Evolutionary conservation across 2,113 vertebrate species (phyloP), one percentile per base, ranked within the genome.

Genomic region (Oenanthe oenanthe): DNA sequence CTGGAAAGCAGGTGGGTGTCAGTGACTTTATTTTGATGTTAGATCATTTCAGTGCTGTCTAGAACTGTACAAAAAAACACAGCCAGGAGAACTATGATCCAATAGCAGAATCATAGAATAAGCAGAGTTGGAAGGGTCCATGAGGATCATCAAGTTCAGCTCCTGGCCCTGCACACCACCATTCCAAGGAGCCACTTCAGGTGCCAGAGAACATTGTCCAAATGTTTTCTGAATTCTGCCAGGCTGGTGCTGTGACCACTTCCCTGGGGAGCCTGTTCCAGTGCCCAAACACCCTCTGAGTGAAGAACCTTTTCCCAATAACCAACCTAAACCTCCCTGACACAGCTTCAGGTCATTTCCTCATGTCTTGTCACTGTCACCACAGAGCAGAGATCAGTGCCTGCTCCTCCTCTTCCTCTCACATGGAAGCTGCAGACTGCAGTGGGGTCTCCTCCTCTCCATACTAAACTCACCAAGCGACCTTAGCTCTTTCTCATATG

Each of bases 141-240:
- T 17, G 1, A 60, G 22, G 36, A 51, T 43, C 17, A 57, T 10
- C 24, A 21, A 60, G 10, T 51, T 22, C 60, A 66, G 0, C 26
- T 45, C 19, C 32, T n/a, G 43, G 22, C 5, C 26, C 10, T 45
- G 53, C 7, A 6, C 26, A 81, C 29, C 0, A 60, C 13, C 5
- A 42, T 11, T 2, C 18, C 61, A 45, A 29, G 1, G 32, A 67
- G 29, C 17, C 45, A 45, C 28, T 29, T 11, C 24, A 12, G 8
- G 13, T 40, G 19, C 38, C 19, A 2, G 10, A 81, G 13, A 67
- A 24, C 0, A 0, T 2, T 45, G 19, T 20, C n/a, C 53, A 74
- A 60, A 51, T 0, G 1, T 8, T 29, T n/a, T 24, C 29, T 45
- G 8, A 58, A 0, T 22, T 57, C 76, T 1, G 32, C 0, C 22